Evolutionary conservation across 2,113 vertebrate genomes (phyloP).

Genomic region (Saimiri boliviensis): DNA sequence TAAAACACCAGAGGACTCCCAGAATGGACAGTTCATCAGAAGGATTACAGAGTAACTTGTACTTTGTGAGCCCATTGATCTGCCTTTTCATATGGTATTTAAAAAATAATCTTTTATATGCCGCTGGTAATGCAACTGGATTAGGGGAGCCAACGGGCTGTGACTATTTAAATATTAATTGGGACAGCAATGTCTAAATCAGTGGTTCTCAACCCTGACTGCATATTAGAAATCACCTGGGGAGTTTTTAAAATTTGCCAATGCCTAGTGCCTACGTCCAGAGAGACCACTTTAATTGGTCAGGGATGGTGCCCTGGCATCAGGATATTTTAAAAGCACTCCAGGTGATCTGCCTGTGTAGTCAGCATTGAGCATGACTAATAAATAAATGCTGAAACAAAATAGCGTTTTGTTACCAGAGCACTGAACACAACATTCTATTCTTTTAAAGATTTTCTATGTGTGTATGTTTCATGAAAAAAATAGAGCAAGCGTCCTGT

Average conservation of each 20-base stretch:
- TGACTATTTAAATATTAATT: slow-evolving; percentile 79
- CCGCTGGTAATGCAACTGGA: slow-evolving; percentile 62
- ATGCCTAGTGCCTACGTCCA: neutral
- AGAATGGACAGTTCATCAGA: slow-evolving; percentile 67
- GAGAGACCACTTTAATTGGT: slow-evolving; percentile 46
- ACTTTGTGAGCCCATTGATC: slow-evolving; percentile 69
- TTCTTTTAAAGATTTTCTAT: neutral
- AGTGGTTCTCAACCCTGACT: slow-evolving; percentile 51
- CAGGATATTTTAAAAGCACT: slow-evolving; percentile 38
- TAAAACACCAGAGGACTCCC: slow-evolving; percentile 53
- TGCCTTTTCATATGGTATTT: slow-evolving; percentile 80
- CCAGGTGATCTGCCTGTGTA: neutral
- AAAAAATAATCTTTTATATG: slow-evolving; percentile 77
- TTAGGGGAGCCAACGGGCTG: slow-evolving; percentile 67
- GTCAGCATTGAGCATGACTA: neutral
- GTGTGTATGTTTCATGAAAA: neutral
- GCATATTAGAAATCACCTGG: slow-evolving; percentile 44
- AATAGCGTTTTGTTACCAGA: neutral
- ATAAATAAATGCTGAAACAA: neutral
- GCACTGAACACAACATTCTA: neutral
- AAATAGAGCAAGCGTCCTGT: neutral
- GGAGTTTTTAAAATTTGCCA: slow-evolving; percentile 47
- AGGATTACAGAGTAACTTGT: slow-evolving; percentile 75
- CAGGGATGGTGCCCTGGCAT: neutral
- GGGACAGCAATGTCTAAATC: slow-evolving; percentile 72